Conservation (phyloP, 2,797 vertebrate genomes). For the Leptoclinus maculatus region DNA sequence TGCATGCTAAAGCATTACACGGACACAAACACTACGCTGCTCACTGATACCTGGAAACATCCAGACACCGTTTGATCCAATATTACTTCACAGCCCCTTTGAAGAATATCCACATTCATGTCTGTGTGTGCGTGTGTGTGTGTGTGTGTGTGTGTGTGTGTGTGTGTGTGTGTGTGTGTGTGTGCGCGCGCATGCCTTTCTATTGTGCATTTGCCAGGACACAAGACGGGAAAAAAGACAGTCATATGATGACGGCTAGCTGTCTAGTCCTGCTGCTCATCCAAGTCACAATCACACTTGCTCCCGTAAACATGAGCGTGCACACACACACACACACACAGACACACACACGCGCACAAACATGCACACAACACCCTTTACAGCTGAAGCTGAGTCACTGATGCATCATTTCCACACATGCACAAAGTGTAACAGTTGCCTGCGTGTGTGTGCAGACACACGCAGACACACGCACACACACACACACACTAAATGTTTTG, state of each 20-base stretch:
- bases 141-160: background rate
- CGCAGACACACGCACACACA: conserved; percentile 24
- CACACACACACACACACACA: conserved; percentile 15
- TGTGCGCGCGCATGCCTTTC: background rate
- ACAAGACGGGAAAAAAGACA: conserved; percentile 27
- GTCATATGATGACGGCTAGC: conserved; percentile 53
- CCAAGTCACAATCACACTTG: conserved; percentile 57
- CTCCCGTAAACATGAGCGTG: conserved; percentile 14
- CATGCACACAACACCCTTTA: conserved; percentile 34
- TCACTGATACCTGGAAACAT: background rate
- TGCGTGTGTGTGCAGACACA: conserved; percentile 36
- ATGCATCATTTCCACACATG: conserved; percentile 62
- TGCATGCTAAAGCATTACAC: background rate
- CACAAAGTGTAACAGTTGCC: conserved; percentile 49
- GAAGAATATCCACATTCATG: conserved; percentile 5
- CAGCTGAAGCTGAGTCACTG: conserved; percentile 66
- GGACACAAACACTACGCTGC: background rate
- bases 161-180: conserved; percentile 8
- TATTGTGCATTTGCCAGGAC: conserved; percentile 13
- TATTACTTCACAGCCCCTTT: conserved; percentile 15
- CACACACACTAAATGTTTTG: conserved; percentile 41
- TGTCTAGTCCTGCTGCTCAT: conserved; percentile 65
- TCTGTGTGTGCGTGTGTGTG: background rate
- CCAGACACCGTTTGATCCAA: conserved; percentile 20
- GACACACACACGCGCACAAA: conserved; percentile 25